These are phyloP conservation scores for Drosophila jambulina DNA, from an alignment of 1,140 invertebrate genomes.

Conservation along the genomic window DNA sequence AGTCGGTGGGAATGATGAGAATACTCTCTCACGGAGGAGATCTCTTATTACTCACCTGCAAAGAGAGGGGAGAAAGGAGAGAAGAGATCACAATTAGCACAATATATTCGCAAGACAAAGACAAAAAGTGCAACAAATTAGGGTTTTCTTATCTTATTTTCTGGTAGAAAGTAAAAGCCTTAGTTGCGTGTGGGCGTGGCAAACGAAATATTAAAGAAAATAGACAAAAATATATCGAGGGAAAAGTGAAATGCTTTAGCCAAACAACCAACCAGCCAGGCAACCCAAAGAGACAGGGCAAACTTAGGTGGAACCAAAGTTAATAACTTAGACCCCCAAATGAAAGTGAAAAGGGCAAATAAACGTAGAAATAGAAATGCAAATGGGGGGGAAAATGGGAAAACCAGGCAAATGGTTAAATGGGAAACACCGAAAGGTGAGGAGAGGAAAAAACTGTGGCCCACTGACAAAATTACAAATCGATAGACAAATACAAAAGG, in stretches of 20 bases:
- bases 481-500: constrained; percentile 62
- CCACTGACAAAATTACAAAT: constrained; percentile 68
- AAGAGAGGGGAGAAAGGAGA: constrained; percentile 16
- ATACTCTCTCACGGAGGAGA: background rate
- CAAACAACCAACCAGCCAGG: constrained; percentile 12
- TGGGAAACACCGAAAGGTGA: constrained; percentile 9
- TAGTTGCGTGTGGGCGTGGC: constrained; percentile 46
- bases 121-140: constrained; percentile 26
- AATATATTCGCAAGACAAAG: constrained; percentile 12
- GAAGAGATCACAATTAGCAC: constrained; percentile 30
- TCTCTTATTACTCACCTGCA: constrained; percentile 40
- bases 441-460: constrained; percentile 34
- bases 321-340: constrained; percentile 61
- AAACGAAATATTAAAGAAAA: constrained; percentile 15
- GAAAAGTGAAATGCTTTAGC: constrained; percentile 31
- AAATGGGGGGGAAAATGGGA: constrained; percentile 38
- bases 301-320: constrained; percentile 42
- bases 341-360: constrained; percentile 71
- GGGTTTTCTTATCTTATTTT: background rate
- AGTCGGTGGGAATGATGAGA: background rate
- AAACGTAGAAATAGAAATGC: constrained; percentile 54
- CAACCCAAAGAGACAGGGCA: constrained; percentile 25
- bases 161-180: constrained; percentile 13
- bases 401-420: constrained; percentile 31
- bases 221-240: constrained; percentile 15